Evolutionary conservation across 2,888 invertebrate genomes (phyloP).

Genomic region (Cryptocephalus primarius): DNA sequence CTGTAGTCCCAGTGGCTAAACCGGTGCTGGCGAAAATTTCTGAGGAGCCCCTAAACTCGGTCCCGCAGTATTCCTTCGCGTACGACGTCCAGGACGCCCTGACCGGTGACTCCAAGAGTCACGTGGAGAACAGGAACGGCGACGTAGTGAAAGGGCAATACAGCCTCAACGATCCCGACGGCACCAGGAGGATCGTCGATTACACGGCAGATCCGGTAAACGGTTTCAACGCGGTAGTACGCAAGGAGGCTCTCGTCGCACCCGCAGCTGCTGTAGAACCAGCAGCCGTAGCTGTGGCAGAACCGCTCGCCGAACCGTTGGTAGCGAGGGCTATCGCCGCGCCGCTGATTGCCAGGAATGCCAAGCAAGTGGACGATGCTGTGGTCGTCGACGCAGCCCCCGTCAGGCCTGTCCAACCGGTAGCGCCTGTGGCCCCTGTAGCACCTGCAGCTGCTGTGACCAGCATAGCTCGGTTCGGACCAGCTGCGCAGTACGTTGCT

Average conservation of each 20-base stretch:
- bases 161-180: constrained; percentile 53
- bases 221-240: constrained; percentile 57
- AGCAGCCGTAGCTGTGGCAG: constrained; percentile 1
- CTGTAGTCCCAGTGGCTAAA: constrained; percentile 2
- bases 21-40: constrained; percentile 35
- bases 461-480: background rate
- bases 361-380: constrained; percentile 1
- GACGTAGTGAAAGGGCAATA: constrained; percentile 54
- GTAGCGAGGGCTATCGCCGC: constrained; percentile 10
- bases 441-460: constrained; percentile 15
- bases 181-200: constrained; percentile 49
- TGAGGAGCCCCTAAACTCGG: constrained; percentile 41
- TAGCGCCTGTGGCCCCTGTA: constrained; percentile 33
- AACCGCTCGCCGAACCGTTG: constrained; percentile 3
- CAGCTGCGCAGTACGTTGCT: background rate
- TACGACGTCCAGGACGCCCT: constrained; percentile 57
- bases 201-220: constrained; percentile 56
- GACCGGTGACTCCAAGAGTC: constrained; percentile 48
- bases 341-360: constrained; percentile 10
- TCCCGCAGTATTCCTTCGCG: constrained; percentile 56
- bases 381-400: constrained; percentile 3
- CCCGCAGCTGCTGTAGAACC: background rate
- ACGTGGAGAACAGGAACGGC: constrained; percentile 44
- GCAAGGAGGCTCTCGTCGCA: constrained; percentile 43
- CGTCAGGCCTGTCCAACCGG: constrained; percentile 20